Percentiles rank a stretch among this genome's conserved stretches.
phyloP scores from a whole-genome alignment of 2,113 vertebrate species.

The Prunella fulvescens region DNA sequence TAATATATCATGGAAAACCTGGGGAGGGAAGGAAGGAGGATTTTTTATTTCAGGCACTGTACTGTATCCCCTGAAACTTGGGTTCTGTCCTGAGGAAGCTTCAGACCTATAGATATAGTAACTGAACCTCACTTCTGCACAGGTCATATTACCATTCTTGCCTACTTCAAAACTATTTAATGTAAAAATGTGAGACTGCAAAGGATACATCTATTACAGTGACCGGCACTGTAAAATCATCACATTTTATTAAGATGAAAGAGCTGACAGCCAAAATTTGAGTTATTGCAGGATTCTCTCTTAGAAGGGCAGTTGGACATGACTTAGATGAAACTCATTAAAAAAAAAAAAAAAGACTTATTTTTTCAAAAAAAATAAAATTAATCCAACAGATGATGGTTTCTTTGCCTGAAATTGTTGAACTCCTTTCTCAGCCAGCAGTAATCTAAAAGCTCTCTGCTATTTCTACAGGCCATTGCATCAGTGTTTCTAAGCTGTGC shows the following conservation, averaged over 20 bases:
- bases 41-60: not conserved
- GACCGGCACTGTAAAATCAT: not conserved
- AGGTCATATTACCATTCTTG: not conserved
- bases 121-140: not conserved
- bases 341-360: not conserved
- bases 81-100: not conserved
- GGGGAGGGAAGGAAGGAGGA: not conserved
- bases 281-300: not conserved
- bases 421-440: not conserved
- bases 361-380: not conserved
- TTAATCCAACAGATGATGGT: not conserved
- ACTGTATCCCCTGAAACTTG: not conserved
- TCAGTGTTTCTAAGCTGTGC: not conserved
- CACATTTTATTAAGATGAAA: not conserved
- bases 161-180: not conserved
- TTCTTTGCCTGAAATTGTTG: not conserved
- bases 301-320: not conserved
- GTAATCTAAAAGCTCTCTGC: not conserved
- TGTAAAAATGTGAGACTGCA: not conserved
- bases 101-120: rapidly evolving
- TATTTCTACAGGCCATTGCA: not conserved
- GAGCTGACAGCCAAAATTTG: not conserved
- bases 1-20: not conserved
- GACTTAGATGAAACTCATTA: not conserved
- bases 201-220: not conserved